phyloP scores from a whole-genome alignment of 2,113 vertebrate species.

The Gnathonemus echidnorhynchus region DNA sequence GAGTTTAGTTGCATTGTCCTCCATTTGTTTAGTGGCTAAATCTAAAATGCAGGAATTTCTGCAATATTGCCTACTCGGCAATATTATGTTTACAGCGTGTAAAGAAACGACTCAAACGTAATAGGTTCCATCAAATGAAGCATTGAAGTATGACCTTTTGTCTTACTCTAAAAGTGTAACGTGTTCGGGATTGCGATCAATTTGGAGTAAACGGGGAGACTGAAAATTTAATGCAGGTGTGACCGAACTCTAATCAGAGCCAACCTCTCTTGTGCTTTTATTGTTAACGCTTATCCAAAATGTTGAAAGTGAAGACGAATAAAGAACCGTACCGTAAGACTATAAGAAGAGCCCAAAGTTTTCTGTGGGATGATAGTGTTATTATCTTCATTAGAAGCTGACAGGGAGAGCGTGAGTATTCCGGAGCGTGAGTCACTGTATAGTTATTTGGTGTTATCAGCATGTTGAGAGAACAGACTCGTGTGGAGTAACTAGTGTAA shows the following conservation, averaged over 20 bases:
- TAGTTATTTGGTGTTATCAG: background rate
- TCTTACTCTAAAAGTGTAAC: background rate
- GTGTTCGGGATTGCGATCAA: background rate
- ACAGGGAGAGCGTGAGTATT: background rate
- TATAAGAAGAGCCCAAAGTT: background rate
- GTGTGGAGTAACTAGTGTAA: background rate
- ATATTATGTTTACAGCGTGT: background rate
- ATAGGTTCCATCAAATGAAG: background rate
- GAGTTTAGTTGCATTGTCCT: background rate
- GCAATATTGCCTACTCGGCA: background rate
- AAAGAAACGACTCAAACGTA: background rate
- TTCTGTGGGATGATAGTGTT: background rate
- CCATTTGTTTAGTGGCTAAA: background rate
- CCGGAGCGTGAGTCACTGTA: background rate
- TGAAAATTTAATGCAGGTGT: background rate
- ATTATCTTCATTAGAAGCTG: background rate
- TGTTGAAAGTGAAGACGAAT: background rate
- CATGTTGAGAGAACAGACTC: background rate
- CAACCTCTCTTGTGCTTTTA: background rate
- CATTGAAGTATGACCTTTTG: background rate
- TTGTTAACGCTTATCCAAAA: background rate
- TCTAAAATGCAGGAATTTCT: background rate
- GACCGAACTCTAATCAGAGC: background rate
- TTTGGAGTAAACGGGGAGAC: background rate
- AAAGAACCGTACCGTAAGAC: background rate